Conservation (phyloP, 2,113 vertebrate genomes). For the Siniperca chuatsi region DNA sequence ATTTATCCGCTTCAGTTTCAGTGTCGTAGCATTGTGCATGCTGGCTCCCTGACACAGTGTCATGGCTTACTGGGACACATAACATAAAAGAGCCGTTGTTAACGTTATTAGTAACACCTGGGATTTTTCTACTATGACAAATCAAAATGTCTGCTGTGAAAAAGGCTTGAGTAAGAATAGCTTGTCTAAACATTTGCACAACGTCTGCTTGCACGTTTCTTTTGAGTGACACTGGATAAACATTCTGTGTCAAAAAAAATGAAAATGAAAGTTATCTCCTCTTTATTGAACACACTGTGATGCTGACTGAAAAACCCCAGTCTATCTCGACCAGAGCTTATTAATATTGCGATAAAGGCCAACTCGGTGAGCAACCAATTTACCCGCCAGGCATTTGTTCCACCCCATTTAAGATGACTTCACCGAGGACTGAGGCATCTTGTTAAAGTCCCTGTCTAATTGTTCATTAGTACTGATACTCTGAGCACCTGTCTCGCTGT, state of each 20-base stretch:
- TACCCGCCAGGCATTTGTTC: slow-evolving; percentile 55
- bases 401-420: slow-evolving; percentile 53
- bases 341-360: slow-evolving; percentile 45
- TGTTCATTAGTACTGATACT: slow-evolving; percentile 50
- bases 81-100: no score
- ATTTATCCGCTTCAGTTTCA: no score
- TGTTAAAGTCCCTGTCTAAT: slow-evolving; percentile 50
- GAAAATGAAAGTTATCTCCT: not conserved
- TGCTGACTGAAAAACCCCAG: not conserved
- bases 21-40: no score
- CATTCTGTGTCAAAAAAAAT: not conserved
- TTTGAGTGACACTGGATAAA: not conserved
- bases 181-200: not conserved
- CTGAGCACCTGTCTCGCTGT: slow-evolving; percentile 41
- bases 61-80: no score
- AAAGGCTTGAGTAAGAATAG: not conserved
- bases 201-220: not conserved
- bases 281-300: slow-evolving; percentile 4
- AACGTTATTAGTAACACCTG: no score
- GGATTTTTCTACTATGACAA: no score
- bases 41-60: no score
- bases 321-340: slow-evolving; percentile 8
- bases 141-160: no score
- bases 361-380: slow-evolving; percentile 34
- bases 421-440: slow-evolving; percentile 27